Percentiles rank a stretch among this genome's conserved stretches.
Conservation (phyloP, 2,888 invertebrate species). For the Chymomyza amoena region DNA sequence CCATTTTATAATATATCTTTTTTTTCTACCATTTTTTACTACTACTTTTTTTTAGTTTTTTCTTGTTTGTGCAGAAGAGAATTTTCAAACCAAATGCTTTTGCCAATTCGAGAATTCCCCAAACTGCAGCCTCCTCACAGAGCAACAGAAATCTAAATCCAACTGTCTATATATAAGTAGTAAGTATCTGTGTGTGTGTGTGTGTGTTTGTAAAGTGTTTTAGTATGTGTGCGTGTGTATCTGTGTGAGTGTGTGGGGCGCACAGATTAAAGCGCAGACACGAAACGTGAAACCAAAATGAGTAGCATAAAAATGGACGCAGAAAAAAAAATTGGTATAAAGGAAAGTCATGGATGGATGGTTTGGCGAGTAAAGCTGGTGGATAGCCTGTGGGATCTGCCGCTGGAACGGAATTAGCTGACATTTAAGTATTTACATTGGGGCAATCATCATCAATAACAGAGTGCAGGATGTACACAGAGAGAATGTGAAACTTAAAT, state of each 20-base stretch:
- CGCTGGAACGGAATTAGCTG: background rate
- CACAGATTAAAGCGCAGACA: constrained; percentile 20
- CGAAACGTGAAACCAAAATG: constrained; percentile 13
- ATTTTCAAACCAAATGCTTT: constrained; percentile 43
- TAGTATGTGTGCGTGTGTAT: background rate
- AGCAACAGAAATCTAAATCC: background rate
- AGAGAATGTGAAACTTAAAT: too few relatives aligned
- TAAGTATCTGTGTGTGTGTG: background rate
- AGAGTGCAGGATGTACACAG: background rate
- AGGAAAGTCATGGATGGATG: constrained; percentile 12
- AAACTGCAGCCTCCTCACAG: background rate
- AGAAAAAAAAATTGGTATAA: background rate
- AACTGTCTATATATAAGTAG: background rate
- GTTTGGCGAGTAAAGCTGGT: background rate
- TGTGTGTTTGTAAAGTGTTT: background rate
- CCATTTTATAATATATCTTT: background rate
- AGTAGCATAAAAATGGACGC: constrained; percentile 10
- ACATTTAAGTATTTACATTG: constrained; percentile 1
- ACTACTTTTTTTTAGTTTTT: constrained; percentile 23
- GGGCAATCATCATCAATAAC: constrained; percentile 1
- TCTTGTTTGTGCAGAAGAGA: constrained; percentile 36
- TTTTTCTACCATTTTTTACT: constrained; percentile 3
- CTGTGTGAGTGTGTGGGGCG: background rate
- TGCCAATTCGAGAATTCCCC: constrained; percentile 17
- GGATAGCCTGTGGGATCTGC: background rate